Evolutionary conservation across 2,113 vertebrate species (phyloP), one percentile per base, ranked within the genome.

Genomic region (Daphoenositta chrysoptera): DNA sequence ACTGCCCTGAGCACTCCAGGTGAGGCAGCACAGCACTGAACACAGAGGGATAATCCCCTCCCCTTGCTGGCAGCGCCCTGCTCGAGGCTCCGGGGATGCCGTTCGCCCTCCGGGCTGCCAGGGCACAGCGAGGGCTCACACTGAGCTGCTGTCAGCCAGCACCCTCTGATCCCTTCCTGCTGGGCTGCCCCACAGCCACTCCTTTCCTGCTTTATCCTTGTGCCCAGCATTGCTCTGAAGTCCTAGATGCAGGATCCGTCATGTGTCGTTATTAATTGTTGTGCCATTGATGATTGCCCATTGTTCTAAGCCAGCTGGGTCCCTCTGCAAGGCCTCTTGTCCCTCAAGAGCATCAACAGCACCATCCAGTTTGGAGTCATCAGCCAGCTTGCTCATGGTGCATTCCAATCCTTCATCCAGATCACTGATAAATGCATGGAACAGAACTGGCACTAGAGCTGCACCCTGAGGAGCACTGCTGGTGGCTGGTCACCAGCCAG

Each of bases 191-290:
- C 15, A 11, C 40, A 48, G 56, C 31, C 35, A 19, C 40, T 77
- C 14, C 20, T 22, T 11, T 15, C n/a, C 26, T 1, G 1, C 33
- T n/a, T 79, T 20, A n/a, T n/a, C n/a, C 16, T 40, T 39, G 16
- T 45, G 51, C 39, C 15, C 4, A 3, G n/a, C 2, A 0, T 26
- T 39, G 51, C 24, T 26, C 45, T 6, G 20, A 20, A 30, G 2
- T 11, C 37, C 11, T 3, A 28, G 35, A 24, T 16, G 35, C 42
- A 28, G 28, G 48, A 40, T 48, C 53, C 15, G 15, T 11, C 13
- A 33, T 22, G 5, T 21, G 13, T 7, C 37, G 39, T 6, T 70
- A 44, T 9, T 64, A n/a, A 63, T 44, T 12, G 31, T 12, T 27
- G 21, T 8, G 8, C 10, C 23, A 17, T 0, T 28, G 33, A 56